phyloP scores from a whole-genome alignment of 1,140 invertebrate genomes.

The Pogonus chalceus region DNA sequence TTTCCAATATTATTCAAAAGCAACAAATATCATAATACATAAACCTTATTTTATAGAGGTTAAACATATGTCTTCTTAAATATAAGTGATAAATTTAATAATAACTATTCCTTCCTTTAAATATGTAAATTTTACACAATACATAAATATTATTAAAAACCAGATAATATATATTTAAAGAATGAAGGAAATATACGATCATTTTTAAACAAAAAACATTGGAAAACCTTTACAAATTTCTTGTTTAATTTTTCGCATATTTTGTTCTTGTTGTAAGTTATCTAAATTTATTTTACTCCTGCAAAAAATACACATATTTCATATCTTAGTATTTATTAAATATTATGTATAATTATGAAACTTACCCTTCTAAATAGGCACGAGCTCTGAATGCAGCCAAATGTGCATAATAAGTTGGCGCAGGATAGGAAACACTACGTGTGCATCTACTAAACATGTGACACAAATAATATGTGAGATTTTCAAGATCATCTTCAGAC shows the following conservation, averaged over 20 bases:
- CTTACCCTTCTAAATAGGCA: constrained; percentile 46
- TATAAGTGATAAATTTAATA: too few relatives aligned
- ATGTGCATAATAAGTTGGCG: constrained; percentile 91
- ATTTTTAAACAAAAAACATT: constrained; percentile 33
- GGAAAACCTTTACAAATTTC: constrained; percentile 26
- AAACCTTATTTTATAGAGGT: too few relatives aligned
- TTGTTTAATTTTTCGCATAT: constrained; percentile 20
- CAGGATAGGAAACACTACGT: constrained; percentile 81
- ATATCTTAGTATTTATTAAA: background rate
- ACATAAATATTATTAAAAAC: too few relatives aligned
- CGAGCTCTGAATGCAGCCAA: constrained; percentile 73
- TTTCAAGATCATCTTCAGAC: constrained; percentile 66
- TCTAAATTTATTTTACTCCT: background rate
- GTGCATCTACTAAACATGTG: constrained; percentile 82
- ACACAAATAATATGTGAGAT: constrained; percentile 77
- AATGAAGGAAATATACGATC: too few relatives aligned
- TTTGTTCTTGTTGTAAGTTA: background rate
- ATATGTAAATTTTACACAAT: too few relatives aligned
- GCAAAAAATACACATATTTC: background rate
- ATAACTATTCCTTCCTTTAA: too few relatives aligned
- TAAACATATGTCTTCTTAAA: too few relatives aligned
- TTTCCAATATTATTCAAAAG: too few relatives aligned
- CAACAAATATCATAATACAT: too few relatives aligned
- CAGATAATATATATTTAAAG: too few relatives aligned
- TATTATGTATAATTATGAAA: constrained; percentile 13